Percentiles rank a stretch among this genome's conserved stretches.
These are phyloP conservation scores for Arctocebus calabarensis DNA, from an alignment of 2,797 vertebrate genomes.

Conservation along the genomic window DNA sequence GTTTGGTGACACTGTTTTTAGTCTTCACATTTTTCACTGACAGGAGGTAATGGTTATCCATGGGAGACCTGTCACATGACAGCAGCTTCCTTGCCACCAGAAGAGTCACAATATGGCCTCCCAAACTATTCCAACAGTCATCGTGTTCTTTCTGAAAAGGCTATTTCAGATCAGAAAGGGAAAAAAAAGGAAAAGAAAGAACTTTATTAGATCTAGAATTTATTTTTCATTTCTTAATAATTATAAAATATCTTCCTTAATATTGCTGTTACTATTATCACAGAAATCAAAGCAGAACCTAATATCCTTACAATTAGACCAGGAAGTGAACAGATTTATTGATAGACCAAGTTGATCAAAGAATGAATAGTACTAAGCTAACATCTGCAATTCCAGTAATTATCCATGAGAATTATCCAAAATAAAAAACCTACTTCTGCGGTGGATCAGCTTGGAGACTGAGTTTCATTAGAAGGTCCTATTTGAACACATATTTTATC, in stretches of 20 bases:
- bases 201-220: not conserved
- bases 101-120: slow-evolving; percentile 58
- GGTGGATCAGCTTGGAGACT: not conserved
- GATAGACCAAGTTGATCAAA: slow-evolving; percentile 44
- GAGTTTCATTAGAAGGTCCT: not conserved
- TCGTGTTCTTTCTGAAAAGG: slow-evolving; percentile 51
- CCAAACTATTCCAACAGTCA: not conserved
- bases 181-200: not conserved
- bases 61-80: slow-evolving; percentile 68
- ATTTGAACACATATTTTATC: not conserved
- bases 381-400: not conserved
- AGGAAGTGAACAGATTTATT: slow-evolving; percentile 21
- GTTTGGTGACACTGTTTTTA: slow-evolving; percentile 81
- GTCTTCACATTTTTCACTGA: slow-evolving; percentile 78
- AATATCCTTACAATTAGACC: slow-evolving; percentile 12
- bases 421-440: not conserved
- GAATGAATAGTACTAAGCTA: not conserved
- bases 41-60: slow-evolving; percentile 76
- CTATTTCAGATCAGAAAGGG: not conserved
- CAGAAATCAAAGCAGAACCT: slow-evolving; percentile 20
- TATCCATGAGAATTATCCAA: not conserved
- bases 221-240: slow-evolving; percentile 45
- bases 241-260: not conserved
- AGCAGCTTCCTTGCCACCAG: slow-evolving; percentile 10
- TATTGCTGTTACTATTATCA: not conserved